A percentile compares a stretch with the other conserved stretches of the same genome.
Evolutionary conservation across 2,113 vertebrate genomes (phyloP).

Genomic region (Chaetodon auriga): DNA sequence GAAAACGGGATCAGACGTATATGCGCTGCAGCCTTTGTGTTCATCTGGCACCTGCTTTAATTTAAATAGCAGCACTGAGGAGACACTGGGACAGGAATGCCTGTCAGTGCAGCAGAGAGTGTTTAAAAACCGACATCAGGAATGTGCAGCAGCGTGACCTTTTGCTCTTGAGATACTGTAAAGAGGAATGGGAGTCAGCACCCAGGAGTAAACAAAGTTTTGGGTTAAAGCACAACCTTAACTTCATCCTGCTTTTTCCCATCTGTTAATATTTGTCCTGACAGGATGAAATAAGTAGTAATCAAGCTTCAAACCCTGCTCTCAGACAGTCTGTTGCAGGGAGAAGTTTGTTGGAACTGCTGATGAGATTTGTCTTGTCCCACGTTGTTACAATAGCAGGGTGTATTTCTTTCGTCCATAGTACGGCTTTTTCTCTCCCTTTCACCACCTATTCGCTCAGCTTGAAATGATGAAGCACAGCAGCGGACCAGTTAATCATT

Average conservation of each 20-base stretch:
- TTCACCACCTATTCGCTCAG: slow-evolving; percentile 16
- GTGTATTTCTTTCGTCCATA: slow-evolving; percentile 9
- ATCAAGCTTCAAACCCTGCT: slow-evolving; percentile 12
- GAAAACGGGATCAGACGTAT: background rate
- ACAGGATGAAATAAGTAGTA: slow-evolving; percentile 23
- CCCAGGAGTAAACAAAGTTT: background rate
- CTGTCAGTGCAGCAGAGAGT: background rate
- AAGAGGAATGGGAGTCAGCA: slow-evolving; percentile 32
- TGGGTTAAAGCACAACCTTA: background rate
- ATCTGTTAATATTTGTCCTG: slow-evolving; percentile 21
- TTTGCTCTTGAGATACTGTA: slow-evolving; percentile 43
- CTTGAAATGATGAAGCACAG: slow-evolving; percentile 35
- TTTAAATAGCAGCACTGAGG: background rate
- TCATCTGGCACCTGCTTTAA: background rate
- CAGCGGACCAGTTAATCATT: slow-evolving; percentile 52
- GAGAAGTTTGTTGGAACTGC: background rate
- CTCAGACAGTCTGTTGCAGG: background rate
- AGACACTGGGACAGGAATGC: background rate
- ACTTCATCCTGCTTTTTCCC: background rate
- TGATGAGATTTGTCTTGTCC: slow-evolving; percentile 6
- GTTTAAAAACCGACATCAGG: slow-evolving; percentile 6
- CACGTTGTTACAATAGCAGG: background rate
- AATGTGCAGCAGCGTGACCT: slow-evolving; percentile 45
- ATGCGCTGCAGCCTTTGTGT: background rate
- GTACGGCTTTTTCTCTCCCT: background rate